phyloP scores from a whole-genome alignment of 2,888 invertebrate species.

The Rotaria sp. region DNA sequence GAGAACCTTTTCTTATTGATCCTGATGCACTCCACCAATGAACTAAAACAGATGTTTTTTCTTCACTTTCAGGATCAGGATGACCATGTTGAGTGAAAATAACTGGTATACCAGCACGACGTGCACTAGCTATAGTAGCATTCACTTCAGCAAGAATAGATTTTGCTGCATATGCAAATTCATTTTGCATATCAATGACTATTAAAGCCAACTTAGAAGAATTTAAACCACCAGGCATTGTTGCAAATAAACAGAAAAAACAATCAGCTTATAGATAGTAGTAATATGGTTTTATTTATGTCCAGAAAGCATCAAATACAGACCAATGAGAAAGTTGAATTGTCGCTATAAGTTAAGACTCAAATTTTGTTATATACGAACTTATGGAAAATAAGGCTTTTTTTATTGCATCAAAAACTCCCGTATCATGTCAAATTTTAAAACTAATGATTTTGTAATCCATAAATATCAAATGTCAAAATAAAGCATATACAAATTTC shows the following conservation, averaged over 20 bases:
- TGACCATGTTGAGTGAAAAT: slow-evolving; percentile 41
- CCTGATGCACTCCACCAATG: slow-evolving; percentile 27
- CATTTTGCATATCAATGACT: slow-evolving; percentile 40
- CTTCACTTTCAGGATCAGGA: slow-evolving; percentile 35
- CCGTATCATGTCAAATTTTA: too few relatives aligned
- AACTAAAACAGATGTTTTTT: slow-evolving; percentile 29
- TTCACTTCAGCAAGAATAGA: slow-evolving; percentile 31
- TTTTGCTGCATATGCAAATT: slow-evolving; percentile 1
- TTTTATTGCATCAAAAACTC: too few relatives aligned
- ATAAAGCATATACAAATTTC: too few relatives aligned
- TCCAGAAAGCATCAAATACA: too few relatives aligned
- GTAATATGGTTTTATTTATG: too few relatives aligned
- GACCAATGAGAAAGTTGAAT: neutral
- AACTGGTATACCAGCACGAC: slow-evolving; percentile 33
- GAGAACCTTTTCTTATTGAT: slow-evolving; percentile 27
- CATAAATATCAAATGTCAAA: too few relatives aligned
- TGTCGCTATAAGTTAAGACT: neutral
- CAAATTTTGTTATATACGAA: too few relatives aligned
- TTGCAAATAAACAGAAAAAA: neutral
- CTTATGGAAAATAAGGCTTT: too few relatives aligned
- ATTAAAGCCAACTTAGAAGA: slow-evolving; percentile 32
- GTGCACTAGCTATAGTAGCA: neutral
- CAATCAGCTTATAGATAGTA: too few relatives aligned
- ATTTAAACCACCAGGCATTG: neutral
- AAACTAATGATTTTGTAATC: too few relatives aligned